Base-by-base conservation (phyloP, 2,888 invertebrate species). In the Scaptodrosophila latifasciaeformis region DNA sequence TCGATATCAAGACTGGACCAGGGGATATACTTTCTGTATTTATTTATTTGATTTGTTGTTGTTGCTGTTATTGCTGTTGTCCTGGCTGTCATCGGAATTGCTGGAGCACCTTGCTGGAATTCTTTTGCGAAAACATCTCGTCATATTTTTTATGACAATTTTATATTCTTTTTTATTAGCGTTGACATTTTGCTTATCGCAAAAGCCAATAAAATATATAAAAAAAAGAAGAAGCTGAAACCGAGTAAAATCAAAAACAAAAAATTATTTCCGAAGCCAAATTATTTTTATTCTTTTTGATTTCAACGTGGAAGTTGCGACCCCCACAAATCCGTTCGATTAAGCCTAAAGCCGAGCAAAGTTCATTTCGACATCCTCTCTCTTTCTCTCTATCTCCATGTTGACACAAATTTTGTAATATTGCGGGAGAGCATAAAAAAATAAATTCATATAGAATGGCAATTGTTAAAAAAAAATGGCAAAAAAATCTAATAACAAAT, bases 151-250 rank as follows among this genome's bases (percentile, higher is more conserved):
- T 68, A 71, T 71, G 69, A 55, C 62, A 54, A 52, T 68, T 68
- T 68, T 68, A 71, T 68, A 71, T 62, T 54, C 57, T 18, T 55
- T 55, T 68, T 68, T 71, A 68, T 68, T 71, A 66, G 54, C 72
- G 53, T 62, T 69, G 72, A 71, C 68, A 68, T 68, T 62, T 68
- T 71, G 47, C 69, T 62, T 71, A 68, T 59, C 72, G 62, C 35
- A 6, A n/a, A 34, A 30, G 40, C 54, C 49, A 71, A 65, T 65
- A 71, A 68, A 68, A 34, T 7, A 34, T n/a, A n/a, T n/a, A n/a
- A n/a, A n/a, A n/a, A n/a, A n/a, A n/a, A n/a, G n/a, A n/a, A n/a
- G n/a, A n/a, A n/a, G n/a, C n/a, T n/a, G n/a, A n/a, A n/a, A n/a
- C n/a, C n/a, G n/a, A n/a, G n/a, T n/a, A 34, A 34, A 34, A 34